Evolutionary conservation across 2,113 vertebrate genomes (phyloP), one percentile per base, ranked within the genome.

Genomic region (Jacana jacana): DNA sequence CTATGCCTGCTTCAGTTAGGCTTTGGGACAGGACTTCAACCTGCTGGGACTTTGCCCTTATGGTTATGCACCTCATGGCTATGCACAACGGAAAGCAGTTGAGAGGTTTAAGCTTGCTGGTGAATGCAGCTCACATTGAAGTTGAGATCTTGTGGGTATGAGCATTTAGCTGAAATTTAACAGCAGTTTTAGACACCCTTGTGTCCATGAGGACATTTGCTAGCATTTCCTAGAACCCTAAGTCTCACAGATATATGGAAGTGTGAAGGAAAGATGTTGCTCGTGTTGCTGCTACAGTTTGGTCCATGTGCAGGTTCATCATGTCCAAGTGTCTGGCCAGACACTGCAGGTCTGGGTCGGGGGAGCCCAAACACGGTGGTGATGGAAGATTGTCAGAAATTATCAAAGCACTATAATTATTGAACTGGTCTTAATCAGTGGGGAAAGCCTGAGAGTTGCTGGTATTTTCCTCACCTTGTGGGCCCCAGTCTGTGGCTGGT

Each of bases 61-160:
- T 9, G 8, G 61, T 48, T 18, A 2, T 2, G 2, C 31, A 35
- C 20, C 27, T 63, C 28, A 1, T 13, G 8, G 61, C 54, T 15
- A 2, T 2, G 5, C 31, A 35, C 28, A 20, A 25, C 18, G 20
- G 35, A 77, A 87, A 60, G 64, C 14, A 84, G 64, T 9, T 1
- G 7, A n/a, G 68, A 81, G 33, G 35, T 82, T 73, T 44, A 73
- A 69, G n/a, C 0, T 0, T 42, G 60, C 37, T 35, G 25, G 54
- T 39, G 23, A 18, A 72, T 13, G 13, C 17, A 77, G 13, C 0
- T 0, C 3, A 1, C 24, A 2, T 52, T 35, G 44, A 77, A 78
- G 57, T 11, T 13, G 30, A 68, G 51, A 20, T 80, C 66, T 91
- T 88, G 40, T 31, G 61, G 17, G 18, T 40, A 16, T 9, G 30